phyloP scores from a whole-genome alignment of 2,797 vertebrate genomes.

The Melanotaenia nigrans region DNA sequence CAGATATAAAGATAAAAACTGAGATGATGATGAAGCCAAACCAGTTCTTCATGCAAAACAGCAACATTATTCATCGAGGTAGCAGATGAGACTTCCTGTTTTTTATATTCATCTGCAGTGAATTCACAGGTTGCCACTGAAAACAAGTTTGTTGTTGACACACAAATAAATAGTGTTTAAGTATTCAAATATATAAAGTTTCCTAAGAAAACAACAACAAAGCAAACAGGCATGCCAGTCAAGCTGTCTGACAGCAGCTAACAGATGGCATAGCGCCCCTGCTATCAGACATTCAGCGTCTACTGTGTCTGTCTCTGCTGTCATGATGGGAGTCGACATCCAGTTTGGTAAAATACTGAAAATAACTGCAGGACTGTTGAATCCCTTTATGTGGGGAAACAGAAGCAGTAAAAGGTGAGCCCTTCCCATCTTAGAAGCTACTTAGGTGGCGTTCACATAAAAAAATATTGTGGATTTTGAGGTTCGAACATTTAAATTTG shows the following conservation, averaged over 20 bases:
- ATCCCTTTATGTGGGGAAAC: not conserved
- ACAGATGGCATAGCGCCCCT: not conserved
- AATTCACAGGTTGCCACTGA: not conserved
- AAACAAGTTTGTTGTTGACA: not conserved
- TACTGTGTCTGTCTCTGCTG: not conserved
- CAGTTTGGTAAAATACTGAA: not conserved
- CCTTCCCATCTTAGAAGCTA: not conserved
- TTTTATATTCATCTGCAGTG: not conserved
- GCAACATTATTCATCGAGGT: slow-evolving; percentile 36
- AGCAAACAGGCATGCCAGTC: not conserved
- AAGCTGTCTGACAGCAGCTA: not conserved
- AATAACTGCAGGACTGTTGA: not conserved
- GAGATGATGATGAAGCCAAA: slow-evolving; percentile 26
- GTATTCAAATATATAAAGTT: slow-evolving; percentile 31
- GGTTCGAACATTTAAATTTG: not conserved
- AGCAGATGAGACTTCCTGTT: slow-evolving; percentile 30
- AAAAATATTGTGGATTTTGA: not conserved
- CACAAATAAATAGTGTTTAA: slow-evolving; percentile 39
- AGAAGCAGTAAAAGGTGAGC: not conserved
- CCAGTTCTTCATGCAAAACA: slow-evolving; percentile 59
- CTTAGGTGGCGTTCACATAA: slow-evolving; percentile 23
- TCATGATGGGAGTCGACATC: slow-evolving; percentile 1
- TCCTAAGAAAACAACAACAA: not conserved
- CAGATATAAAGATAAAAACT: slow-evolving; percentile 4
- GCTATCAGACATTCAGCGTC: not conserved